Evolutionary conservation across 2,113 vertebrate species (phyloP).

Genomic region (Mola mola): DNA sequence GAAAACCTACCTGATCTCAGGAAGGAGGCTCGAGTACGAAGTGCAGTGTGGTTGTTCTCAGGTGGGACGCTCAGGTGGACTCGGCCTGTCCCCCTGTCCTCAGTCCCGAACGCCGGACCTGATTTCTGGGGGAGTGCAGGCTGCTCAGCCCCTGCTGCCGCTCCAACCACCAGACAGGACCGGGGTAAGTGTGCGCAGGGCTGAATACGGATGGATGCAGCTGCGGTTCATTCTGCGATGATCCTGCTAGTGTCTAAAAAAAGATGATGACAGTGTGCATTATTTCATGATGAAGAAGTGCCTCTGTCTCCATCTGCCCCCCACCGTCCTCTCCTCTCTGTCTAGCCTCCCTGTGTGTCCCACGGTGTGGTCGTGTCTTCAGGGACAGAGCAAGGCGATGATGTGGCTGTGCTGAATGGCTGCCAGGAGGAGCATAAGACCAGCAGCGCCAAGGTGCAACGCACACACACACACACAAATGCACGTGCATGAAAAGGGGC

Average conservation of each 20-base stretch:
- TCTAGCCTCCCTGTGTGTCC: constrained; percentile 84
- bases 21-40: constrained; percentile 85
- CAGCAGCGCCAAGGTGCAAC: constrained; percentile 84
- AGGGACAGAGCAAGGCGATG: constrained; percentile 80
- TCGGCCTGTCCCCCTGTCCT: constrained; percentile 69
- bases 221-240: neutral
- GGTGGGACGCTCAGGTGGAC: constrained; percentile 74
- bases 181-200: constrained; percentile 57
- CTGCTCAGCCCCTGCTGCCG: constrained; percentile 53
- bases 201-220: neutral
- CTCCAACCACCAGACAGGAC: constrained; percentile 43
- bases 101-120: constrained; percentile 73
- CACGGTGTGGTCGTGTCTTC: constrained; percentile 80
- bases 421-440: constrained; percentile 90
- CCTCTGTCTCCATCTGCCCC: neutral
- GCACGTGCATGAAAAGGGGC: neutral
- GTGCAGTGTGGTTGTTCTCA: constrained; percentile 87
- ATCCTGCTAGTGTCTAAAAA: neutral
- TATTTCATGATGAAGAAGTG: neutral
- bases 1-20: constrained; percentile 95
- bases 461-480: neutral
- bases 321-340: constrained; percentile 1
- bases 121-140: constrained; percentile 56
- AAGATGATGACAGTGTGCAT: too few relatives aligned
- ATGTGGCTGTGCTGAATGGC: constrained; percentile 87